phyloP scores from a whole-genome alignment of 1,140 invertebrate species.

The Zaprionus ghesquierei region DNA sequence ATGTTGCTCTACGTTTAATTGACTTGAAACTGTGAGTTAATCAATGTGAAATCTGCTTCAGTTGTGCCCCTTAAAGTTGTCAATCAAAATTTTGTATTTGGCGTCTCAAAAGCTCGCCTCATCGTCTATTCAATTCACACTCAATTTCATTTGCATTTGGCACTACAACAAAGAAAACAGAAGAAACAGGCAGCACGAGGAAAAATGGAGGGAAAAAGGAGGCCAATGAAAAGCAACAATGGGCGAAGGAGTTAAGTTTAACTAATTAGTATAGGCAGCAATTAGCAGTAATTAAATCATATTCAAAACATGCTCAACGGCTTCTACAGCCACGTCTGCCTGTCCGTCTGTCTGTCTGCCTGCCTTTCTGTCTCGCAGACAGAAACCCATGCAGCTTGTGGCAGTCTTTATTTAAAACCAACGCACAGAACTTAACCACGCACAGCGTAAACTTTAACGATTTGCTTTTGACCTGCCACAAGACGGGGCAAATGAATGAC shows the following conservation, averaged over 20 bases:
- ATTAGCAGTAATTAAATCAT: slow-evolving; percentile 77
- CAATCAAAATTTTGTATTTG: neutral
- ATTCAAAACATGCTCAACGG: slow-evolving; percentile 50
- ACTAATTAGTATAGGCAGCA: slow-evolving; percentile 64
- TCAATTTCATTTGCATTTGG: slow-evolving; percentile 30
- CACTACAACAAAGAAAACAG: slow-evolving; percentile 2
- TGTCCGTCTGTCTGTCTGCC: neutral
- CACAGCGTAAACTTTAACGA: slow-evolving; percentile 66
- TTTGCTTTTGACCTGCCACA: slow-evolving; percentile 70
- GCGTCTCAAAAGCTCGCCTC: slow-evolving; percentile 2
- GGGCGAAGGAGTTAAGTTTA: slow-evolving; percentile 8
- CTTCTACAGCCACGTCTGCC: slow-evolving; percentile 5
- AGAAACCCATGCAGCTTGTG: neutral
- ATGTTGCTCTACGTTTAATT: neutral
- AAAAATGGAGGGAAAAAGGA: neutral
- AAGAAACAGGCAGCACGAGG: neutral
- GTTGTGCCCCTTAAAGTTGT: neutral
- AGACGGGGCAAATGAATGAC: slow-evolving; percentile 62
- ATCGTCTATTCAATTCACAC: slow-evolving; percentile 45
- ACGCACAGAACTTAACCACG: slow-evolving; percentile 61
- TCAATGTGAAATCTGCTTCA: neutral
- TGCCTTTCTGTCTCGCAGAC: neutral
- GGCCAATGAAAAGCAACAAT: neutral
- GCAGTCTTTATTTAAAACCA: slow-evolving; percentile 57
- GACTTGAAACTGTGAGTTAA: neutral